A percentile compares a stretch with the other conserved stretches of the same genome.
phyloP scores from a whole-genome alignment of 2,113 vertebrate species.

The Macaca fascicularis region DNA sequence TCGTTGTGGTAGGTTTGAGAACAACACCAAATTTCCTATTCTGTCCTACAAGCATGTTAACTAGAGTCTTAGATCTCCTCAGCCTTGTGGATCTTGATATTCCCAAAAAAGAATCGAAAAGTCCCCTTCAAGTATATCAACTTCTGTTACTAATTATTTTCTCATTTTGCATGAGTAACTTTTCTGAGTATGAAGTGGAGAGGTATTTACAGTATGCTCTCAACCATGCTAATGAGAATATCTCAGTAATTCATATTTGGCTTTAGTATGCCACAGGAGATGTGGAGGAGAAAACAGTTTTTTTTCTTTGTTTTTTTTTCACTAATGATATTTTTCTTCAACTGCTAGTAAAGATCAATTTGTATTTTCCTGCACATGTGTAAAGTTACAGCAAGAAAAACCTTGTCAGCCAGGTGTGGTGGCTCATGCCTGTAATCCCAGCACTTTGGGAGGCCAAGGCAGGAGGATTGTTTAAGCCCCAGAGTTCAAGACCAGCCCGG shows the following conservation, averaged over 20 bases:
- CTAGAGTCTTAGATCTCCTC: neutral
- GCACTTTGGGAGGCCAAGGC: too few relatives aligned
- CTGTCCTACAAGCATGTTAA: neutral
- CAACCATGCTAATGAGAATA: neutral
- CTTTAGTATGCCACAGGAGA: neutral
- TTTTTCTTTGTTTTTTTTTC: neutral
- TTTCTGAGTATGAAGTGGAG: neutral
- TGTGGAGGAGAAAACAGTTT: neutral
- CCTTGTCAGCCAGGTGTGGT: too few relatives aligned
- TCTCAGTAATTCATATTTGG: neutral
- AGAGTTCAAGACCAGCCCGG: too few relatives aligned
- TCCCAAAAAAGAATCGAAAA: neutral
- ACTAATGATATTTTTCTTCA: neutral
- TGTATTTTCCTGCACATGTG: neutral
- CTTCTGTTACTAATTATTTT: neutral
- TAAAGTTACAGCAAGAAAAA: neutral
- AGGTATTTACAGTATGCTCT: neutral
- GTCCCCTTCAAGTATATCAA: neutral
- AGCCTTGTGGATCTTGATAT: neutral
- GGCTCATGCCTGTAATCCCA: too few relatives aligned
- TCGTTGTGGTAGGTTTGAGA: slow-evolving; percentile 88
- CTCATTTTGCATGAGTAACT: neutral
- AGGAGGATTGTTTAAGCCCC: too few relatives aligned
- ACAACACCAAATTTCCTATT: neutral
- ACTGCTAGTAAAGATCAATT: neutral